Base-by-base conservation (phyloP, 2,797 vertebrate species). In the Melanotaenia parkinsoni region DNA sequence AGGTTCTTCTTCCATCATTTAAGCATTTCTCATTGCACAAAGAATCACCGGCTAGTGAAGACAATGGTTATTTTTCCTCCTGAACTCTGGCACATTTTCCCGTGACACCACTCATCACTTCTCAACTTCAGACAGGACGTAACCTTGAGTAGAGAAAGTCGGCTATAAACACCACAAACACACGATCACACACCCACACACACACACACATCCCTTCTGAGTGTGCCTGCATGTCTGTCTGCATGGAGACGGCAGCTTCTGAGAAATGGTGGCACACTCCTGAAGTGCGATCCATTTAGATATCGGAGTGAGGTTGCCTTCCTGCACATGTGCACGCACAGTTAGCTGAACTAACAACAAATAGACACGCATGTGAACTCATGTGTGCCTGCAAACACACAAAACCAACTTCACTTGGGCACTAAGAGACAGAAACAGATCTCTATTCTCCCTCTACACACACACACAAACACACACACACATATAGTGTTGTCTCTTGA, bases 211-310 rank as follows among this genome's bases (percentile, higher is more conserved):
- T 20, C 37, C 58, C 59, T 18, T 60, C 65, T 16, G 40, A 37
- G 76, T 67, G 66, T 70, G 61, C 51, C 62, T 57, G 64, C 38
- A 45, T 81, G 84, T 81, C 81, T 88, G 80, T 86, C 79, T 82
- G 84, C 47, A 12, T 37, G n/a, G 77, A 77, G 86, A 89, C 85
- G 90, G 88, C 87, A 89, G 86, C 80, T 83, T 84, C 80, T 90
- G 91, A 93, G 88, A 90, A 93, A 92, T 92, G 88, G 91, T 77
- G 85, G 88, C 89, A 91, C 83, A 82, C 87, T 90, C 86, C 86
- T 91, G 89, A 92, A 93, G 92, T 91, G 91, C 81, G 93, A 95
- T 95, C 93, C 92, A 95, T 95, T 94, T 94, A 94, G 94, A 95
- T 95, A 94, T 94, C 93, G 90, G 9, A 61, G 80, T 13, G 32